Percentiles rank a stretch among this genome's conserved stretches.
Conservation (phyloP, 2,888 invertebrate species). For the Mesorhabditis spiculigera region DNA sequence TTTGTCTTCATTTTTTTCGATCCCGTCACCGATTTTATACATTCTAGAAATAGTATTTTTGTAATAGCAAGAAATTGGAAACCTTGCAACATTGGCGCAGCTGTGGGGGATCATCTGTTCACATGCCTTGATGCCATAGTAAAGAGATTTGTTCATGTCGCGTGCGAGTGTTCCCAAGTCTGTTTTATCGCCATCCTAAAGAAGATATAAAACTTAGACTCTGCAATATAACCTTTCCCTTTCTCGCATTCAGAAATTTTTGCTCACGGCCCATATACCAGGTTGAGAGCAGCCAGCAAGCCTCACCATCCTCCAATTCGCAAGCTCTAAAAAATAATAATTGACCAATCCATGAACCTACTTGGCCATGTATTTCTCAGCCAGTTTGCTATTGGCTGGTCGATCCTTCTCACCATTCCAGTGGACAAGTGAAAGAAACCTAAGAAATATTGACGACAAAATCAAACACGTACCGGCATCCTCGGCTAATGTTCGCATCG, state of each 20-base stretch:
- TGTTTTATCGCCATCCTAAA: slow-evolving; percentile 33
- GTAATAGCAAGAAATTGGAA: not conserved
- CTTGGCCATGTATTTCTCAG: slow-evolving; percentile 51
- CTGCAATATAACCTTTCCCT: slow-evolving; percentile 17
- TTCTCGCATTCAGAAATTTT: slow-evolving; percentile 34
- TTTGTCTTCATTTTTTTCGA: slow-evolving; percentile 43
- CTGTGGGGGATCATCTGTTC: slow-evolving; percentile 79
- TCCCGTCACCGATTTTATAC: slow-evolving; percentile 53
- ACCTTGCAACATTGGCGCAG: slow-evolving; percentile 78
- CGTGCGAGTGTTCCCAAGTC: slow-evolving; percentile 37
- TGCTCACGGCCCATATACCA: slow-evolving; percentile 53
- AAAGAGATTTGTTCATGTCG: slow-evolving; percentile 71
- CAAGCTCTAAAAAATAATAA: slow-evolving; percentile 29
- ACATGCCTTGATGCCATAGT: slow-evolving; percentile 76
- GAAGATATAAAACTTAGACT: not conserved
- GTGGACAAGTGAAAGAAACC: slow-evolving; percentile 44
- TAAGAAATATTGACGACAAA: slow-evolving; percentile 7
- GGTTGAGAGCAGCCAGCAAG: slow-evolving; percentile 52
- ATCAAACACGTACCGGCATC: slow-evolving; percentile 19
- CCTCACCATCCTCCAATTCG: slow-evolving; percentile 50
- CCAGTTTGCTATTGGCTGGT: slow-evolving; percentile 38
- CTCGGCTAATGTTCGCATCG: slow-evolving; percentile 39
- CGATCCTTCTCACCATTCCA: slow-evolving; percentile 50
- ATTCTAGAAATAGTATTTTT: slow-evolving; percentile 60
- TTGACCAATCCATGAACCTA: slow-evolving; percentile 13